phyloP scores from a whole-genome alignment of 2,888 invertebrate genomes.

The Epirrhoe alternata region DNA sequence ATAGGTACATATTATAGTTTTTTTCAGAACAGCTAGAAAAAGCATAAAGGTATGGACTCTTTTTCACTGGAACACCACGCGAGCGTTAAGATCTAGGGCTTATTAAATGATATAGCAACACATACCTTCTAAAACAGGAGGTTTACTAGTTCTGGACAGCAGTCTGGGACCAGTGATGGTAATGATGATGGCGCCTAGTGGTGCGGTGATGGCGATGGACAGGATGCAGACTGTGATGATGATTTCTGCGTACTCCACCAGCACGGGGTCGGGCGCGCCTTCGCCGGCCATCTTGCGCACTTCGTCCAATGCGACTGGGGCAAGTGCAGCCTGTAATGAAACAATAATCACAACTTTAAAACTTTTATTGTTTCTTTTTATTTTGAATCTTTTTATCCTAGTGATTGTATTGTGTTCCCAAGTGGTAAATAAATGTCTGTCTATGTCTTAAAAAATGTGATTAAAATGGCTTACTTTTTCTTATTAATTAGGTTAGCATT shows the following conservation, averaged over 20 bases:
- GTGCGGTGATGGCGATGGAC: slow-evolving; percentile 93
- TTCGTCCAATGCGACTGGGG: slow-evolving; percentile 90
- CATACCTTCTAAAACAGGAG: slow-evolving; percentile 87
- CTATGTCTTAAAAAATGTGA: too few species aligned
- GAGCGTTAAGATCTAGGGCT: not conserved
- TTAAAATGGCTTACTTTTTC: too few species aligned
- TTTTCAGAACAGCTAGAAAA: too few species aligned
- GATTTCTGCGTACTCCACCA: slow-evolving; percentile 87
- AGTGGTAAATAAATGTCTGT: too few species aligned
- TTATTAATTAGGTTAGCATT: too few species aligned
- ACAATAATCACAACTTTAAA: not conserved
- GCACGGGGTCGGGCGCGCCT: slow-evolving; percentile 66
- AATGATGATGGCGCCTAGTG: slow-evolving; percentile 92
- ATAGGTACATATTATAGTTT: too few species aligned
- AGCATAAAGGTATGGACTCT: too few species aligned
- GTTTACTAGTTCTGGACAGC: slow-evolving; percentile 90
- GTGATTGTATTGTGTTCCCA: too few species aligned
- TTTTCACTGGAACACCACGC: not conserved
- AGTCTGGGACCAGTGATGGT: slow-evolving; percentile 91
- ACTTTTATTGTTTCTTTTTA: too few species aligned
- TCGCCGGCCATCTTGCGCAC: slow-evolving; percentile 74
- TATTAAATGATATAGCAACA: not conserved
- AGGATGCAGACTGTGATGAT: slow-evolving; percentile 92
- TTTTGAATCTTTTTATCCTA: too few species aligned
- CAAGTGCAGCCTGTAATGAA: slow-evolving; percentile 89